Evolutionary conservation across 2,888 invertebrate genomes (phyloP).

Genomic region (Ethmia dodecea): DNA sequence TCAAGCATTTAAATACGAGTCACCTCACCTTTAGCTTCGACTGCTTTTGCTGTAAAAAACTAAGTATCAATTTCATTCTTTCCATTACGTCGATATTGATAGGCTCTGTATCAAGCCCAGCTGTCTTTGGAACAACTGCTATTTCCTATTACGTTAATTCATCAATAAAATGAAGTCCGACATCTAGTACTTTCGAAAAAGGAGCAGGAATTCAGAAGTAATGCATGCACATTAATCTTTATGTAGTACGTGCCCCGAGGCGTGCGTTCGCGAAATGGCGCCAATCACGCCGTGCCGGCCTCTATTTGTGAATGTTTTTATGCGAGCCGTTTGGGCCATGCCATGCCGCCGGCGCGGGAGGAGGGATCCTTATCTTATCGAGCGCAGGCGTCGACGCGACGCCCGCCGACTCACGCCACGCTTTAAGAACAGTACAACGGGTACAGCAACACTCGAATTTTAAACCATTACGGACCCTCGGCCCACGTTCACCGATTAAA

Average conservation of each 20-base stretch:
- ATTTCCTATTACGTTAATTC: too few species aligned
- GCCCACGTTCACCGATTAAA: constrained; percentile 47
- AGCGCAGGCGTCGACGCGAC: constrained; percentile 44
- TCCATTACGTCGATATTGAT: background rate
- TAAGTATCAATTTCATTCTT: constrained; percentile 29
- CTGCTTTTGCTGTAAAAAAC: constrained; percentile 15
- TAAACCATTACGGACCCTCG: constrained; percentile 14
- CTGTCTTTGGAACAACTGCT: too few species aligned
- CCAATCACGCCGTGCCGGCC: constrained; percentile 42
- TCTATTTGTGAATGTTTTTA: constrained; percentile 56
- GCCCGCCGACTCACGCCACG: constrained; percentile 22
- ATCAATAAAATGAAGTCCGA: background rate
- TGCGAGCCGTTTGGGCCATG: constrained; percentile 26
- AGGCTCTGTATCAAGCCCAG: background rate
- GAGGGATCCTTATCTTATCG: constrained; percentile 41
- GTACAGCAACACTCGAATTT: background rate
- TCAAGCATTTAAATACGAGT: too few species aligned
- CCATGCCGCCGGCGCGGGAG: constrained; percentile 15
- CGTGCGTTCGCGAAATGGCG: constrained; percentile 38
- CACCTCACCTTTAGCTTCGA: too few species aligned
- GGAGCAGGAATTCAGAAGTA: constrained; percentile 20
- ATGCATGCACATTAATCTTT: constrained; percentile 43
- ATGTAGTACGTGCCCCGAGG: constrained; percentile 31
- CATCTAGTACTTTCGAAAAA: background rate
- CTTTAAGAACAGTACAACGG: background rate